Evolutionary conservation across 2,888 invertebrate genomes (phyloP), one percentile per base, ranked within the genome.

Genomic region (Quadroppia sp.): DNA sequence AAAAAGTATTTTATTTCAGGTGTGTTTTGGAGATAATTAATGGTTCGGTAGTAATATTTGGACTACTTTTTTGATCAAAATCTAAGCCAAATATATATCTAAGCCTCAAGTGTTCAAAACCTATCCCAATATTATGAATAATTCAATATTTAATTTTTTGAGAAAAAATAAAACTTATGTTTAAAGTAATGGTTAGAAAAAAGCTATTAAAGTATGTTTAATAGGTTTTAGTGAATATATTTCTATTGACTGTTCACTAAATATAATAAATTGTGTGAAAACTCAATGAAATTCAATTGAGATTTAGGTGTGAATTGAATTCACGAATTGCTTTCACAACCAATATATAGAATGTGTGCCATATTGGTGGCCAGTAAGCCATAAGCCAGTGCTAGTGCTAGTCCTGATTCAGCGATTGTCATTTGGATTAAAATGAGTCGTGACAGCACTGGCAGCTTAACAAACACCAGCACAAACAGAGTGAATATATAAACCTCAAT

Each of bases 351-450:
- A 61, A 32, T 61, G 30, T 61, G 32, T 61, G 53, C 53, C 61
- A 32, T 61, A 61, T 61, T 61, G 61, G 7, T 61, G 32, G 61
- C 13, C 61, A 61, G 30, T 32, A 28, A 61, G 32, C 32, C 61
- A 61, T 32, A n/a, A n/a, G n/a, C n/a, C n/a, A n/a, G n/a, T n/a
- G n/a, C n/a, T n/a, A n/a, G n/a, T 61, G 30, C 32, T 61, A 61
- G 61, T 32, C 32, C 32, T 61, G 61, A 61, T 61, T 61, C 61
- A 61, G 32, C 32, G 32, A 61, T 61, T 61, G 61, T 61, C 61
- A 61, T 61, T 61, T 61, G 61, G 32, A 61, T 61, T 61, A 61
- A 61, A 61, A 61, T 25, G 61, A 61, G 30, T 32, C 61, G n/a
- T 61, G 61, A 61, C 28, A 61, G 32, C 30, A 32, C 30, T 61